phyloP scores from a whole-genome alignment of 2,113 vertebrate species.

The Euleptes europaea region DNA sequence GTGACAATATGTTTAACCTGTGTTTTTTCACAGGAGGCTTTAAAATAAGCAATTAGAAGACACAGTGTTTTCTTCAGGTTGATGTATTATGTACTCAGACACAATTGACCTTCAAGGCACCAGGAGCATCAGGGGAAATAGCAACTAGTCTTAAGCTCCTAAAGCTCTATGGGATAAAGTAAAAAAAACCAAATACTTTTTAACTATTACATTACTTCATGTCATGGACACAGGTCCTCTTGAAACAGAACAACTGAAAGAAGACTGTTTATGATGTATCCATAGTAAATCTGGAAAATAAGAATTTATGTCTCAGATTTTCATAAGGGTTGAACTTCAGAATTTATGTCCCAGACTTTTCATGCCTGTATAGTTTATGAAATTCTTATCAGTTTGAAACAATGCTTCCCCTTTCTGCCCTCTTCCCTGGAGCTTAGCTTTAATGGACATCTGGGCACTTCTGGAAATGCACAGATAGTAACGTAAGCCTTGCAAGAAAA shows the following conservation, averaged over 20 bases:
- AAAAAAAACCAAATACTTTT: constrained; percentile 6
- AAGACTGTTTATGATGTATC: constrained; percentile 2
- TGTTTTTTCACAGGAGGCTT: constrained; percentile 47
- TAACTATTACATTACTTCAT: not conserved
- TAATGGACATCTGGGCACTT: not conserved
- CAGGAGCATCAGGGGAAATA: constrained; percentile 42
- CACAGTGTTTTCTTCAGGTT: constrained; percentile 34
- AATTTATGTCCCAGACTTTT: not conserved
- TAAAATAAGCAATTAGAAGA: constrained; percentile 39
- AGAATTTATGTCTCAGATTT: not conserved
- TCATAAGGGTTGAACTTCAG: constrained; percentile 13
- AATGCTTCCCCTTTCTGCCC: not conserved
- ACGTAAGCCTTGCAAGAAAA: not conserved
- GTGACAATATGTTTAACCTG: constrained; percentile 53
- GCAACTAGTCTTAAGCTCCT: constrained; percentile 23
- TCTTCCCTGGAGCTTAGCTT: not conserved
- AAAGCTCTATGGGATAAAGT: constrained; percentile 30
- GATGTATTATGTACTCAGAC: constrained; percentile 41
- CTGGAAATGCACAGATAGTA: not conserved
- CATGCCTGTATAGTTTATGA: not conserved
- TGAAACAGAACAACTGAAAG: not conserved
- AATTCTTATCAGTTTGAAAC: not conserved
- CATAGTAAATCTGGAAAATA: constrained; percentile 3
- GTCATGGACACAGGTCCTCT: not conserved
- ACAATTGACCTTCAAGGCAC: constrained; percentile 43